Base-by-base conservation (phyloP, 2,888 invertebrate genomes). In the Cheilosia variabilis region DNA sequence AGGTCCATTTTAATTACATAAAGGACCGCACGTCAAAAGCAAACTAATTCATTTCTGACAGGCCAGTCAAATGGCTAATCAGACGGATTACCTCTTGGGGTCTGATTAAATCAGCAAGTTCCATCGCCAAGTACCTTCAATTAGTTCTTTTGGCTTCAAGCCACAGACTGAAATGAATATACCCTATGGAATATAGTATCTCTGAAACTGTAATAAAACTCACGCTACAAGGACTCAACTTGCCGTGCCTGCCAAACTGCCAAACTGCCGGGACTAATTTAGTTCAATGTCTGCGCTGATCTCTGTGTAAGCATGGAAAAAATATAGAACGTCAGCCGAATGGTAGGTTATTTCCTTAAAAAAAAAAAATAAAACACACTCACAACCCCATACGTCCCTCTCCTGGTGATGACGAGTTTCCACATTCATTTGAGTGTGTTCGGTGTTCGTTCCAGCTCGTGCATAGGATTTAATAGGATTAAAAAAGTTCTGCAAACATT, bases 401-500 rank as follows among this genome's bases (percentile, higher is more conserved):
- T 19, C 50, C 34, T 37, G 58, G 5, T 22, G 37, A 47, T 60
- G 66, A 60, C 52, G 50, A 76, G 22, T 68, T 58, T 62, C 4
- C 22, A 41, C 19, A 22, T 22, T 24, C 17, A n/a, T 34, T n/a
- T 57, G 27, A 15, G 17, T n/a, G 71, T 55, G 34, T 34, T 45
- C 52, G 7, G 71, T 55, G 34, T 34, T 45, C 52, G 7, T 43
- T 65, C 17, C 57, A 41, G 41, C 66, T 76, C 27, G 24, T 66
- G 37, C 47, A 55, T 7, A 24, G 55, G 55, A 63, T 78, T 47
- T 69, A 45, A 71, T 71, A 41, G 69, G 55, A 78, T 71, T 78
- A 78, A 78, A 78, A 78, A 79, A 72, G 72, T 72, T 79, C 27
- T 50, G 34, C 79, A 78, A 78, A 78, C 71, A 79, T 58, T 77